Evolutionary conservation across 1,140 invertebrate species (phyloP).

Genomic region (Drosophila carrolli): DNA sequence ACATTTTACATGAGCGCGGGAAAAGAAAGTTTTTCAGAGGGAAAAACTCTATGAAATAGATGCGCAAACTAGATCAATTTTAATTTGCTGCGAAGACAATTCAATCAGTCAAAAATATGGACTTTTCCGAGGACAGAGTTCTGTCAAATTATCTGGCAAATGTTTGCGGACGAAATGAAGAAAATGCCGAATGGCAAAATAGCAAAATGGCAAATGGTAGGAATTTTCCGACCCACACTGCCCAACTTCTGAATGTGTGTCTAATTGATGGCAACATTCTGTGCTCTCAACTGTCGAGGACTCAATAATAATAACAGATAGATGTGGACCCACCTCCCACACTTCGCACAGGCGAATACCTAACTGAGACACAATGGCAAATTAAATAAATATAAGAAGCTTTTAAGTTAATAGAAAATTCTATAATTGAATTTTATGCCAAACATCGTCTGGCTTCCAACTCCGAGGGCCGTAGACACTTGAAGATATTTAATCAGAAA

Average conservation of each 20-base stretch:
- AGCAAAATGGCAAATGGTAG: slow-evolving; percentile 1
- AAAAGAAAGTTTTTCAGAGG: neutral
- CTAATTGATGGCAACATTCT: slow-evolving; percentile 70
- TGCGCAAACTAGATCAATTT: slow-evolving; percentile 59
- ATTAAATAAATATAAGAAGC: slow-evolving; percentile 83
- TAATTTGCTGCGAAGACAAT: slow-evolving; percentile 65
- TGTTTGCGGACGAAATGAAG: slow-evolving; percentile 31
- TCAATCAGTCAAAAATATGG: slow-evolving; percentile 50
- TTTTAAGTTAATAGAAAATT: slow-evolving; percentile 79
- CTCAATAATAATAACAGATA: slow-evolving; percentile 41
- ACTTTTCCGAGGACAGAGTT: neutral
- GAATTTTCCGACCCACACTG: neutral
- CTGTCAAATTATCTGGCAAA: slow-evolving; percentile 47
- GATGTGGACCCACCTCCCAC: slow-evolving; percentile 13
- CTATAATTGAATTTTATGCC: slow-evolving; percentile 76
- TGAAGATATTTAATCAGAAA: slow-evolving; percentile 43
- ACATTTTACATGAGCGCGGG: slow-evolving; percentile 24
- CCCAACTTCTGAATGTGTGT: slow-evolving; percentile 16
- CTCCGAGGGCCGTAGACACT: slow-evolving; percentile 12
- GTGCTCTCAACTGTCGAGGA: slow-evolving; percentile 5
- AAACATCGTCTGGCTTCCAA: slow-evolving; percentile 20
- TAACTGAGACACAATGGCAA: slow-evolving; percentile 66
- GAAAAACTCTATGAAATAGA: slow-evolving; percentile 10
- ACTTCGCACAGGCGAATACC: slow-evolving; percentile 5
- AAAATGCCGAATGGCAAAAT: slow-evolving; percentile 20